These are phyloP conservation scores for Rugalucina vietnamica DNA, from an alignment of 2,888 invertebrate genomes.

Conservation along the genomic window DNA sequence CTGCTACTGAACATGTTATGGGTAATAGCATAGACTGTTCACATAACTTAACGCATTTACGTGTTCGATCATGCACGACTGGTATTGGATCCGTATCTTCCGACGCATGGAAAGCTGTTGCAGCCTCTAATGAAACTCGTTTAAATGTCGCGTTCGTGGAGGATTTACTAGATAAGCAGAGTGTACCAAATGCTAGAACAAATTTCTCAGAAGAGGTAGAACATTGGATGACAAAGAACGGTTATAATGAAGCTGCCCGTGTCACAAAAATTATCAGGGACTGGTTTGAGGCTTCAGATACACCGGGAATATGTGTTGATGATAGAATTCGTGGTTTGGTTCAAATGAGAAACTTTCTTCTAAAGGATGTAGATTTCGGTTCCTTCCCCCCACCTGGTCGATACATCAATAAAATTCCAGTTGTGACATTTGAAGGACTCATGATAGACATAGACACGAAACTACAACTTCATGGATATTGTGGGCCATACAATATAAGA, in stretches of 20 bases:
- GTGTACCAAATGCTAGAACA: constrained; percentile 38
- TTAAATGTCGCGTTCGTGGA: constrained; percentile 27
- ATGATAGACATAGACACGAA: constrained; percentile 39
- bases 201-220: constrained; percentile 38
- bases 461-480: constrained; percentile 23
- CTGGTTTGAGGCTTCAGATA: constrained; percentile 38
- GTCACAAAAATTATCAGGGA: constrained; percentile 18
- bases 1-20: neutral
- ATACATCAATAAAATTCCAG: constrained; percentile 30
- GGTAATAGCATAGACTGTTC: constrained; percentile 22
- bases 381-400: constrained; percentile 11
- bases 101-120: constrained; percentile 6
- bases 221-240: constrained; percentile 31
- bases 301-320: constrained; percentile 17
- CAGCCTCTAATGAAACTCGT: constrained; percentile 13
- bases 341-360: constrained; percentile 22
- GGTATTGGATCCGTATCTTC: neutral
- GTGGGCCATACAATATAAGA: constrained; percentile 28
- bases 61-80: constrained; percentile 24
- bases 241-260: constrained; percentile 17
- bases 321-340: neutral
- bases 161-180: constrained; percentile 45
- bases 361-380: constrained; percentile 18
- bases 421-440: constrained; percentile 37
- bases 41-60: constrained; percentile 20